Conservation (phyloP, 2,113 vertebrate genomes). For the Gavialis gangeticus region DNA sequence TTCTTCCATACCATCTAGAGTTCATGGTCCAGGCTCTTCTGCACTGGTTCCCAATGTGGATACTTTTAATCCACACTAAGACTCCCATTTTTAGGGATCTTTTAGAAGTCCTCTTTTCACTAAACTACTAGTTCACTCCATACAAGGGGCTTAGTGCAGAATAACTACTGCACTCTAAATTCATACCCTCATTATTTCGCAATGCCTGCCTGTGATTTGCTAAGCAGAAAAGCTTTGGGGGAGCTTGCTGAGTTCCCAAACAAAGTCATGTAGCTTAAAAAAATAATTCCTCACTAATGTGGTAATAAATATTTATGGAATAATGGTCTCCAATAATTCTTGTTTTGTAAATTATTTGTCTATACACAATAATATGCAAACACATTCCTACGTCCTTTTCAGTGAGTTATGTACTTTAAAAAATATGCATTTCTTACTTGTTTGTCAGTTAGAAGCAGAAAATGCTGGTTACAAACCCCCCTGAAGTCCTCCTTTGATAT, state of each 20-base stretch:
- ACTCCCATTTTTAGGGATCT: not conserved
- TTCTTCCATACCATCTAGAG: not conserved
- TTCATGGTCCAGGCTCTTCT: not conserved
- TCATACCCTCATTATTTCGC: constrained; percentile 25
- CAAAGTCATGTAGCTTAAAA: constrained; percentile 30
- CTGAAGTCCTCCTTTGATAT: constrained; percentile 77
- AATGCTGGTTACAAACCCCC: constrained; percentile 60
- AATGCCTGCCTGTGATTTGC: not conserved
- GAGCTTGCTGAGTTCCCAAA: not conserved
- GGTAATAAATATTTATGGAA: constrained; percentile 57
- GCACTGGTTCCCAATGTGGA: not conserved
- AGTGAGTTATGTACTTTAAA: not conserved
- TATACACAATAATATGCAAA: not conserved
- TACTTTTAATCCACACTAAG: not conserved
- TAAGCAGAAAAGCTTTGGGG: not conserved
- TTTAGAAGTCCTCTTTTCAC: not conserved
- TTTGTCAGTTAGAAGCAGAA: constrained; percentile 77
- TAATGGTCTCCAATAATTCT: constrained; percentile 37
- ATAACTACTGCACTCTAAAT: constrained; percentile 18
- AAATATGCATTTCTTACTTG: constrained; percentile 69
- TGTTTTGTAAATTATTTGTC: constrained; percentile 11
- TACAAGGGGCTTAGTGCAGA: not conserved
- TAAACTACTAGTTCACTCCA: constrained; percentile 2
- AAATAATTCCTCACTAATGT: constrained; percentile 16
- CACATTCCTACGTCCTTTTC: not conserved